Base-by-base conservation (phyloP, 2,113 vertebrate genomes). In the Prionailurus bengalensis region DNA sequence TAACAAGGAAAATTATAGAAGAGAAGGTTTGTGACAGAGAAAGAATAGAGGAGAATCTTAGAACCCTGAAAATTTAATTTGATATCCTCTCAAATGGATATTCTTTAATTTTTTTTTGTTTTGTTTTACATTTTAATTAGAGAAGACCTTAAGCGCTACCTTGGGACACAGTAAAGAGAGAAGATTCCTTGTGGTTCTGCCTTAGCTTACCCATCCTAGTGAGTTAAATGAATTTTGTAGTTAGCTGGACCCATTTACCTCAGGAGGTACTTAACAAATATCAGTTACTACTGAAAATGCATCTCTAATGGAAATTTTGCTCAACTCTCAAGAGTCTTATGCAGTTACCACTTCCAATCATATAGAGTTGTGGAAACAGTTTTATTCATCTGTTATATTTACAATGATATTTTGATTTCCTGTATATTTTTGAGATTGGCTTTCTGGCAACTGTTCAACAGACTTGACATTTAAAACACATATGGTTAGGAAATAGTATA, bases 391-490 rank as follows among this genome's bases (percentile, higher is more conserved):
- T 84, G 9, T 79, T 70, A 48, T 74, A 39, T 84, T 78, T 95
- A 89, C 3, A 68, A 25, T 80, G 55, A 48, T 91, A 94, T 73
- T 97, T 94, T 96, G 15, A 87, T 70, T 93, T 78, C 2, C 39
- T 15, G 2, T 87, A 16, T 27, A 79, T 45, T 74, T 42, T 80
- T 29, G 25, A 82, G 9, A 71, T 39, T 65, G 51, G 7, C 25
- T 71, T 79, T 21, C 25, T 71, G 19, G 51, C 25, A 92, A 84
- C n/a, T 48, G 15, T 48, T 80, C 36, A 65, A 7, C 6, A 86
- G 58, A 2, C 51, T 48, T 89, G 66, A 92, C 66, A 73, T 87
- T 94, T 83, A 73, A 95, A 97, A 90, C 13, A 92, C 10, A n/a
- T 39, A 33, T 71, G 29, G 16, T 48, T 92, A 96, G 65, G 66